Percentiles rank a stretch among this genome's conserved stretches.
Evolutionary conservation across 2,888 invertebrate species (phyloP).

Genomic region (Limnephilus marmoratus): DNA sequence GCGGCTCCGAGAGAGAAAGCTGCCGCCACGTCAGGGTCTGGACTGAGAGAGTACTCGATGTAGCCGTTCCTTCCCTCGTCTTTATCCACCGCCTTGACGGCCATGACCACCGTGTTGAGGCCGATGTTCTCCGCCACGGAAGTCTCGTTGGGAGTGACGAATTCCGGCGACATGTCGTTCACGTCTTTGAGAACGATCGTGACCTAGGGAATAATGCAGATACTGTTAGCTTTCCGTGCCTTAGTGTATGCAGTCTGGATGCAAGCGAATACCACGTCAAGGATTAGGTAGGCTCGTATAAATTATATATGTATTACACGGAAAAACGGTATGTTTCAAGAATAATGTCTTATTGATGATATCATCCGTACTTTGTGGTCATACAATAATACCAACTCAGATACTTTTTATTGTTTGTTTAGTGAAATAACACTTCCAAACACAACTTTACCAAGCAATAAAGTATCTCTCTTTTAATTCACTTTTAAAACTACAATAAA

Average conservation of each 20-base stretch:
- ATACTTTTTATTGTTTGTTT: not conserved
- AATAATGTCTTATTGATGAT: not conserved
- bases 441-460: too few relatives aligned
- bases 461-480: too few relatives aligned
- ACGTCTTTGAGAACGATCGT: slow-evolving; percentile 92
- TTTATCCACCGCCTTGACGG: slow-evolving; percentile 91
- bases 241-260: slow-evolving; percentile 12
- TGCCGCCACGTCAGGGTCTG: slow-evolving; percentile 80
- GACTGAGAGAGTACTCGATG: slow-evolving; percentile 89
- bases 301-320: not conserved
- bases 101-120: slow-evolving; percentile 91
- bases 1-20: slow-evolving; percentile 90
- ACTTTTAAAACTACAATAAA: too few relatives aligned
- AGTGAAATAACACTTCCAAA: too few relatives aligned
- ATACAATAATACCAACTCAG: not conserved
- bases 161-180: slow-evolving; percentile 94
- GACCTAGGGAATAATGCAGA: slow-evolving; percentile 79
- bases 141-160: slow-evolving; percentile 88
- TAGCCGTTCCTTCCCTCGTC: slow-evolving; percentile 95
- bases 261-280: not conserved
- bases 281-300: not conserved
- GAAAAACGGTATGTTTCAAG: slow-evolving; percentile 5
- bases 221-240: slow-evolving; percentile 9
- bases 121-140: slow-evolving; percentile 91
- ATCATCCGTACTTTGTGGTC: not conserved